These are phyloP conservation scores for Squalus acanthias DNA, from an alignment of 2,797 vertebrate genomes.

Conservation along the genomic window DNA sequence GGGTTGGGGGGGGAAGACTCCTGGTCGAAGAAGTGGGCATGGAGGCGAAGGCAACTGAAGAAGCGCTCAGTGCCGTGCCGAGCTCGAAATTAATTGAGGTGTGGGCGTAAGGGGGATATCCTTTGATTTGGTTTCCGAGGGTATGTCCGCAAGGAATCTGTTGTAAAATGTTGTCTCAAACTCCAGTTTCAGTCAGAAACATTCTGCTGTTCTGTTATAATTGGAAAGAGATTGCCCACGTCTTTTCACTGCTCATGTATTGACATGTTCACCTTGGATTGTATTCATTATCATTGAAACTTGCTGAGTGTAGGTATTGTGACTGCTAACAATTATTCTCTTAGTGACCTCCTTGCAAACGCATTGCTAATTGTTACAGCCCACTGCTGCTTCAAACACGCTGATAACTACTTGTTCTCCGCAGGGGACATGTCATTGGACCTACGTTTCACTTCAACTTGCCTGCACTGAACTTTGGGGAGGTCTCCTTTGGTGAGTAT, in stretches of 20 bases:
- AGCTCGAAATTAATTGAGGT: too few relatives aligned
- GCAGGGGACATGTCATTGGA: conserved; percentile 73
- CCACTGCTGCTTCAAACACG: neutral
- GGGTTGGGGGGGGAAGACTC: too few relatives aligned
- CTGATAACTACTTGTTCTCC: conserved; percentile 39
- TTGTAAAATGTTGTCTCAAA: neutral
- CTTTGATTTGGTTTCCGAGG: neutral
- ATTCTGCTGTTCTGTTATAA: neutral
- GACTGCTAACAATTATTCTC: conserved; percentile 40
- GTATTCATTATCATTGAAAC: conserved; percentile 45
- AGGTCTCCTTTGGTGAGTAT: conserved; percentile 75
- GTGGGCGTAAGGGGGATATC: too few relatives aligned
- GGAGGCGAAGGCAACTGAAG: too few relatives aligned
- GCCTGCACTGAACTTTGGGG: conserved; percentile 67
- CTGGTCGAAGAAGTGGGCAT: too few relatives aligned
- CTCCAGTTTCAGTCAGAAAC: neutral
- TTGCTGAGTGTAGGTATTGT: conserved; percentile 42
- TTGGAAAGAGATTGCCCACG: neutral
- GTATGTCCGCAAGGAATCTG: neutral
- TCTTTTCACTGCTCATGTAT: neutral
- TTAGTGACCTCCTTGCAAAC: neutral
- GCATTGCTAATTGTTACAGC: conserved; percentile 34
- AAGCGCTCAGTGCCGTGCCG: too few relatives aligned
- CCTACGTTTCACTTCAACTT: conserved; percentile 74
- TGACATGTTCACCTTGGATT: conserved; percentile 41